A percentile compares a stretch with the other conserved stretches of the same genome.
Evolutionary conservation across 2,888 invertebrate genomes (phyloP).

Genomic region (Mesoligia furuncula): DNA sequence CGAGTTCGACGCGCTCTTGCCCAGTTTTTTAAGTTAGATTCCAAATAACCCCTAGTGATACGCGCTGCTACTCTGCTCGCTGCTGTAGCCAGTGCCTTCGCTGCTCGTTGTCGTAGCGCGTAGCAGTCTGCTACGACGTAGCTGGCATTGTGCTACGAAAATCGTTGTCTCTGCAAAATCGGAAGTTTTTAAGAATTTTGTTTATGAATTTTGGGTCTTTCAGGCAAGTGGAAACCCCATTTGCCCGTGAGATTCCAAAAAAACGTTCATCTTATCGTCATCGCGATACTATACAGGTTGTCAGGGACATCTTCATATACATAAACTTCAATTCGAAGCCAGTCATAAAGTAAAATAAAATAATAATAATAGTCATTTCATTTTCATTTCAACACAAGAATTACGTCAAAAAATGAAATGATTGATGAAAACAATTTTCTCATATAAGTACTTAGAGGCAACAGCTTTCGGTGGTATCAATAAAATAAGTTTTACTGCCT

Average conservation of each 20-base stretch:
- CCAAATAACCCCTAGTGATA: background rate
- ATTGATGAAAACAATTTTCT: constrained; percentile 25
- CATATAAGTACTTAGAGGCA: constrained; percentile 12
- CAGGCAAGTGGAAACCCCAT: background rate
- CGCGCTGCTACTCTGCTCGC: background rate
- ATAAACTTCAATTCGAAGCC: background rate
- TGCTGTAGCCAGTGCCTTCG: background rate
- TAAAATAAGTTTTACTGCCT: constrained; percentile 42
- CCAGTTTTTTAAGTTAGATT: background rate
- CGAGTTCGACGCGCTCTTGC: no score
- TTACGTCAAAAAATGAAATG: background rate
- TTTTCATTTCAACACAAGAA: background rate
- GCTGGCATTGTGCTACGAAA: constrained; percentile 10
- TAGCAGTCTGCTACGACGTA: constrained; percentile 30
- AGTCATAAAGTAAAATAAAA: background rate
- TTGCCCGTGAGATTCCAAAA: background rate
- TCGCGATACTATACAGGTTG: background rate
- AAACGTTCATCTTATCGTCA: background rate
- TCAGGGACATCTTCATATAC: background rate
- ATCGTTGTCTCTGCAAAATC: background rate
- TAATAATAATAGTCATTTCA: background rate
- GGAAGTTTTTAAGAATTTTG: background rate
- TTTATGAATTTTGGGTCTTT: background rate
- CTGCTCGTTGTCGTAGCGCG: constrained; percentile 4
- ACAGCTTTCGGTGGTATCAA: constrained; percentile 51